Conservation (phyloP, 1,140 invertebrate species). For the Lasaia peninsularis region DNA sequence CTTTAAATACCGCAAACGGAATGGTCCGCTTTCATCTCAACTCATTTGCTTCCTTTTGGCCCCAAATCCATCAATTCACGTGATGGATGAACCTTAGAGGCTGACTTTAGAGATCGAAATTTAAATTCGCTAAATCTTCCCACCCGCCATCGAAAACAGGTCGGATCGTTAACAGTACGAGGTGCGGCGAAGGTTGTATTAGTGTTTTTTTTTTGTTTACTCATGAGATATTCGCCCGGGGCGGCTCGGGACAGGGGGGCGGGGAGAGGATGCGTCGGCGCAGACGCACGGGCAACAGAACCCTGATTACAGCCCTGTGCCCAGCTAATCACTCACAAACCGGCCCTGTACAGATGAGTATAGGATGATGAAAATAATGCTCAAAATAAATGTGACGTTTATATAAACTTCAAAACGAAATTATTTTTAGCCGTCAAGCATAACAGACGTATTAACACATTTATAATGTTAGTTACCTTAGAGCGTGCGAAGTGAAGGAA, state of each 20-base stretch:
- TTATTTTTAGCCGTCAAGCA: no score
- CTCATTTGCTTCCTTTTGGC: slow-evolving; percentile 53
- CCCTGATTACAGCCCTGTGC: slow-evolving; percentile 66
- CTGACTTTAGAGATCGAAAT: slow-evolving; percentile 56
- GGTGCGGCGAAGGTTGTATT: slow-evolving; percentile 46
- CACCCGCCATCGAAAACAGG: slow-evolving; percentile 53
- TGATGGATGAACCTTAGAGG: slow-evolving; percentile 66
- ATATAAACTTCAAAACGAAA: no score
- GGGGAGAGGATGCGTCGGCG: slow-evolving; percentile 41
- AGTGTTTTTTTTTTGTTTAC: slow-evolving; percentile 64
- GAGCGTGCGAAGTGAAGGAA: no score
- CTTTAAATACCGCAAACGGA: slow-evolving; percentile 59
- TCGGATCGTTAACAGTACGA: slow-evolving; percentile 69
- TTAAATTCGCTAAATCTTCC: slow-evolving; percentile 76
- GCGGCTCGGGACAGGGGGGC: slow-evolving; percentile 24
- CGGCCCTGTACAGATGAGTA: slow-evolving; percentile 25
- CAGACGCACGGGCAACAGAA: slow-evolving; percentile 69
- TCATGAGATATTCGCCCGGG: slow-evolving; percentile 62
- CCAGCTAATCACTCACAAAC: slow-evolving; percentile 64
- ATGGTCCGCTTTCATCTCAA: slow-evolving; percentile 61
- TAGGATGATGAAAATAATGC: slow-evolving; percentile 28
- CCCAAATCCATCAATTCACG: slow-evolving; percentile 72
- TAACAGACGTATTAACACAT: not conserved
- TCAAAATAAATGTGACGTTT: not conserved
- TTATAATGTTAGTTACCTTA: no score